Evolutionary conservation across 2,797 vertebrate genomes (phyloP).

Genomic region (Lithobates sylvaticus): DNA sequence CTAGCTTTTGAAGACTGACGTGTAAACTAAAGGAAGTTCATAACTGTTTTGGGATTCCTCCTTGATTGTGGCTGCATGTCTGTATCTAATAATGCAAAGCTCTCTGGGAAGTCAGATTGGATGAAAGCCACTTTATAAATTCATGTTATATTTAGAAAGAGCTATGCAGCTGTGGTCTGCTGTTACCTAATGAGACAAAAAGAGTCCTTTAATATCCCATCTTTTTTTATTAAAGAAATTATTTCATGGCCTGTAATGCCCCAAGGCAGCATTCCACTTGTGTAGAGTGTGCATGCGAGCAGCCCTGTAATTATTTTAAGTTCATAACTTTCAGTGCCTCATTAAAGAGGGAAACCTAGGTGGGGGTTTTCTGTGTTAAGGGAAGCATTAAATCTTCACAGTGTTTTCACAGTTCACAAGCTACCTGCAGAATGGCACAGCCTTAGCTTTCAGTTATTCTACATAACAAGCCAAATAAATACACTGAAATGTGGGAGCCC

Average conservation of each 20-base stretch:
- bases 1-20: conserved; percentile 3
- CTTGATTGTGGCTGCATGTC: conserved; percentile 44
- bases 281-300: conserved; percentile 51
- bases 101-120: conserved; percentile 48
- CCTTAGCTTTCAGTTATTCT: neutral
- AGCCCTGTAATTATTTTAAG: conserved; percentile 55
- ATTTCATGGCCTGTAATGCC: conserved; percentile 61
- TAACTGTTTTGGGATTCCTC: conserved; percentile 36
- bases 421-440: conserved; percentile 43
- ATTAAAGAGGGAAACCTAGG: conserved; percentile 52
- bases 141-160: conserved; percentile 45
- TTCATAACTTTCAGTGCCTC: conserved; percentile 58
- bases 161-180: conserved; percentile 57
- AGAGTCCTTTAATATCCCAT: conserved; percentile 61
- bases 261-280: conserved; percentile 57
- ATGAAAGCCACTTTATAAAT: conserved; percentile 46
- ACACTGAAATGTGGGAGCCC: too few relatives aligned
- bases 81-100: conserved; percentile 54
- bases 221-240: conserved; percentile 62
- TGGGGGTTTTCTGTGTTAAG: conserved; percentile 41
- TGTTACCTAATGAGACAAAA: conserved; percentile 62
- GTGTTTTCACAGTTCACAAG: conserved; percentile 52
- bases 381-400: conserved; percentile 60
- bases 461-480: neutral
- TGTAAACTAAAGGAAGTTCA: conserved; percentile 16